phyloP scores from a whole-genome alignment of 2,113 vertebrate genomes.

The Grammomys surdaster region DNA sequence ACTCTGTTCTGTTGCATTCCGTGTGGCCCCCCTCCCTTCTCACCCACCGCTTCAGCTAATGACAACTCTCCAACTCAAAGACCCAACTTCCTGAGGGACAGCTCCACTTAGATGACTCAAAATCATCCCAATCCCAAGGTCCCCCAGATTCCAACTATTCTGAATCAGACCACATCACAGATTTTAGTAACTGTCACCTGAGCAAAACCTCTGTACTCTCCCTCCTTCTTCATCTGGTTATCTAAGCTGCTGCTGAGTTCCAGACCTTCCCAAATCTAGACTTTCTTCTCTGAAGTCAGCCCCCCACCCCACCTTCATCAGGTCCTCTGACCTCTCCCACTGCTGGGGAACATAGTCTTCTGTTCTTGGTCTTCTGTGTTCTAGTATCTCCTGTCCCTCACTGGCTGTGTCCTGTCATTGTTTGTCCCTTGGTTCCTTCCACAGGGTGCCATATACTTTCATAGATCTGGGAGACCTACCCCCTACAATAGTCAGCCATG shows the following conservation, averaged over 20 bases:
- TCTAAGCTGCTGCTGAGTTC: neutral
- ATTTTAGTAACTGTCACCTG: neutral
- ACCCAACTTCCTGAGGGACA: constrained; percentile 31
- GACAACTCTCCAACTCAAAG: neutral
- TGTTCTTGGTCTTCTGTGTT: constrained; percentile 33
- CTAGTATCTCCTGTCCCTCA: neutral
- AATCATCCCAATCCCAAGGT: neutral
- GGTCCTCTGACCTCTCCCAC: neutral
- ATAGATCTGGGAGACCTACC: neutral
- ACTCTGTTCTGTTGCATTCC: neutral
- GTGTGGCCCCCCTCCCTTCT: neutral
- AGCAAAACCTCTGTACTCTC: constrained; percentile 4
- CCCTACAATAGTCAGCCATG: neutral
- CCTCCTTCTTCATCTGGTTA: neutral
- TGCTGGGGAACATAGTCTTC: neutral
- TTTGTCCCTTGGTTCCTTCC: constrained; percentile 16
- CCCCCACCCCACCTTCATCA: neutral
- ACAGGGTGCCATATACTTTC: neutral
- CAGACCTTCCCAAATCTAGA: neutral
- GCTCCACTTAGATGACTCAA: neutral
- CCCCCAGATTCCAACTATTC: neutral
- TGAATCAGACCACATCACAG: neutral
- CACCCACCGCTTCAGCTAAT: neutral
- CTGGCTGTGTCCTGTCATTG: neutral
- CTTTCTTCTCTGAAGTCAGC: neutral